Evolutionary conservation across 2,113 vertebrate species (phyloP), one percentile per base, ranked within the genome.

Genomic region (Scophthalmus maximus): DNA sequence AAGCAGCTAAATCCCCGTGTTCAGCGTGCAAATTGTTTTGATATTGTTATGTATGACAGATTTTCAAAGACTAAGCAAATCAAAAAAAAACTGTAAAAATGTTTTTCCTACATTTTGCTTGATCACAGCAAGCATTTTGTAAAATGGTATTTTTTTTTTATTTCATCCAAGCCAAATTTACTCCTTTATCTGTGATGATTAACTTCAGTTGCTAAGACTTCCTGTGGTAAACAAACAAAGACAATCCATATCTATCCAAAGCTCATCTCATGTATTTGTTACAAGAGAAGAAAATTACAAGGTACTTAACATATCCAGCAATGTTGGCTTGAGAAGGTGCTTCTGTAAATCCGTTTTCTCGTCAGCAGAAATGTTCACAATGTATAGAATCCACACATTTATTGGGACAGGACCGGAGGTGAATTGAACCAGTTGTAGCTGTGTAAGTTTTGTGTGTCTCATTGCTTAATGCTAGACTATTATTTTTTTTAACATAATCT

Each of bases 401-500:
- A 12, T 0, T 60, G 17, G 20, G 9, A 25, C 15, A 34, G 3
- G 22, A 46, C 3, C 30, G 8, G 2, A 20, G 17, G 11, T 46
- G 34, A 29, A 65, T 29, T 18, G 20, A 52, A 20, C 42, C 18
- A 30, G 4, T 14, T 44, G 2, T 53, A 42, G 23, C 51, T 36
- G 14, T 51, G 11, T 6, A 6, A 27, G 6, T n/a, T 58, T n/a
- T 51, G 25, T 25, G 27, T 7, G 15, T n/a, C n/a, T n/a, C 18
- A n/a, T 40, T 50, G 25, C 29, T 18, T n/a, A 38, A 25, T 56
- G 20, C 23, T 44, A 56, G 20, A 42, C 17, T 6, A 27, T 60
- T 51, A 26, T 15, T 57, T 65, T 23, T 60, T 46, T 15, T 8
- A 6, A 51, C 63, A 71, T 55, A 81, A 63, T 82, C 49, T 76